These are phyloP conservation scores for Hemiprocne comata DNA, from an alignment of 2,113 vertebrate species.

Conservation along the genomic window DNA sequence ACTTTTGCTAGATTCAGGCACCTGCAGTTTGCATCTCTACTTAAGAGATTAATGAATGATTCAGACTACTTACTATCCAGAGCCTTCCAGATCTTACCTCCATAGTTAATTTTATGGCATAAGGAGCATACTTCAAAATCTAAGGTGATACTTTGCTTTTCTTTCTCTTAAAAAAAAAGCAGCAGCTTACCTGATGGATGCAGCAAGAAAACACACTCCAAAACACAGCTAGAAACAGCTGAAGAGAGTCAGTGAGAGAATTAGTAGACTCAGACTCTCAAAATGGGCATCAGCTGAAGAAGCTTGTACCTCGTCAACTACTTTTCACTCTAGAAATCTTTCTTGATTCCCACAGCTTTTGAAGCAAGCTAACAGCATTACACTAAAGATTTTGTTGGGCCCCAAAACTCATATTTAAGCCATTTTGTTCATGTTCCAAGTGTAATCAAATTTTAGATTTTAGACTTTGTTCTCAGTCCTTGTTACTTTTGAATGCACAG, in stretches of 20 bases:
- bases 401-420: background rate
- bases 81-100: background rate
- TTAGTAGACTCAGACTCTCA: background rate
- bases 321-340: background rate
- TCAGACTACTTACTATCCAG: background rate
- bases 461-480: background rate
- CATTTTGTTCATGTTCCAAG: background rate
- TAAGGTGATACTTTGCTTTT: background rate
- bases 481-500: background rate
- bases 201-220: background rate
- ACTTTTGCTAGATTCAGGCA: background rate
- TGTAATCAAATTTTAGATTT: background rate
- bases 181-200: rapidly evolving
- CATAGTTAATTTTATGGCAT: background rate
- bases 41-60: slow-evolving; percentile 17
- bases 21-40: background rate
- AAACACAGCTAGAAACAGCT: background rate
- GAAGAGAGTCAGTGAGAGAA: background rate
- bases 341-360: background rate
- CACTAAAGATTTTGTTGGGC: background rate
- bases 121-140: background rate
- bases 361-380: background rate
- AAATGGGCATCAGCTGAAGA: background rate
- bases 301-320: background rate
- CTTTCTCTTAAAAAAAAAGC: background rate